Evolutionary conservation across 2,888 invertebrate genomes (phyloP).

Genomic region (Dendrolimus pini): DNA sequence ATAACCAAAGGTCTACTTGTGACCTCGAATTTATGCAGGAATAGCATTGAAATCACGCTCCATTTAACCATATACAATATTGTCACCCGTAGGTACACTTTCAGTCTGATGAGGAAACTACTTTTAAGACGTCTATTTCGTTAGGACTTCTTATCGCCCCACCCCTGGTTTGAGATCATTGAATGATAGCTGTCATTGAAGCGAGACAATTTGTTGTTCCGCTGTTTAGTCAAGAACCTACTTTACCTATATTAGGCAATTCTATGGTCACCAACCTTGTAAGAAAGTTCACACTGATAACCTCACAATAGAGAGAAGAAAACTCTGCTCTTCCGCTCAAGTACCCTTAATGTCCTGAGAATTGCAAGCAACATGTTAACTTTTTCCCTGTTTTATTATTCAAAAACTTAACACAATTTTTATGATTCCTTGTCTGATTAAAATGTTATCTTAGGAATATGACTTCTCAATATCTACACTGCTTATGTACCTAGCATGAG

Average conservation of each 20-base stretch:
- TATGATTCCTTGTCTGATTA: background rate
- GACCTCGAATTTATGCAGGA: slow-evolving; percentile 62
- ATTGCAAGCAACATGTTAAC: no score
- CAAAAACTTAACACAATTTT: background rate
- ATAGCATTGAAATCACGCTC: slow-evolving; percentile 37
- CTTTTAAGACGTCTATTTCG: slow-evolving; percentile 19
- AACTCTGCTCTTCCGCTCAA: slow-evolving; percentile 12
- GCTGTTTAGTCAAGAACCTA: slow-evolving; percentile 29
- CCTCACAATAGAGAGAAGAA: slow-evolving; percentile 13
- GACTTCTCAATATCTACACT: background rate
- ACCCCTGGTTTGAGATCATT: slow-evolving; percentile 55
- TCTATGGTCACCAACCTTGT: slow-evolving; percentile 17
- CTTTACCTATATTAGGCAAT: slow-evolving; percentile 20
- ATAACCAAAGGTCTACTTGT: slow-evolving; percentile 58
- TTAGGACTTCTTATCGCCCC: slow-evolving; percentile 53
- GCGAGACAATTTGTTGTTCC: slow-evolving; percentile 53
- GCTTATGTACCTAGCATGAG: no score
- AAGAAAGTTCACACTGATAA: slow-evolving; percentile 16
- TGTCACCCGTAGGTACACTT: background rate
- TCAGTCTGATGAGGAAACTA: slow-evolving; percentile 5
- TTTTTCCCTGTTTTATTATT: no score
- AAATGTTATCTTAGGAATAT: background rate
- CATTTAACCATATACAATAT: slow-evolving; percentile 17
- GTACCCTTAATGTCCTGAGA: background rate
- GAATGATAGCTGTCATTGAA: slow-evolving; percentile 57